Conservation (phyloP, 2,113 vertebrate genomes). For the Mirza zaza region DNA sequence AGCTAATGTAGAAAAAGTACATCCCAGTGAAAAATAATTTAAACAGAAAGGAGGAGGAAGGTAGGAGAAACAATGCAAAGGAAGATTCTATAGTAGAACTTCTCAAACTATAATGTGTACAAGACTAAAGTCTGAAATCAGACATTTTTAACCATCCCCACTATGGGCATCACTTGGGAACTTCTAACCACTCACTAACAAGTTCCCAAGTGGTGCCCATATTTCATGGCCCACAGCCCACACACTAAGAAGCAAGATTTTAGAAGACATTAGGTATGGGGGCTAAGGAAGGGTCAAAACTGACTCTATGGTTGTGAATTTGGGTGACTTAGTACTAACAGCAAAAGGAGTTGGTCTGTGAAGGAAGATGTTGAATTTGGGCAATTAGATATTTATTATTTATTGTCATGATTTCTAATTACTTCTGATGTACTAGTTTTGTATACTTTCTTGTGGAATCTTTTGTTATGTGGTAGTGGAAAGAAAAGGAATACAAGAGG, state of each 20-base stretch:
- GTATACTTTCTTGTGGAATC: slow-evolving; percentile 1
- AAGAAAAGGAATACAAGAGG: not conserved
- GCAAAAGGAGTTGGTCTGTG: slow-evolving; percentile 27
- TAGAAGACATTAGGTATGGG: not conserved
- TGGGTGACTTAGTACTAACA: not conserved
- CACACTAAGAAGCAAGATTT: not conserved
- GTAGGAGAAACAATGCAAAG: not conserved
- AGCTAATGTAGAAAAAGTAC: not conserved
- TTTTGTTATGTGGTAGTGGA: not conserved
- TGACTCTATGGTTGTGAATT: not conserved
- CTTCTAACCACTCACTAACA: not conserved
- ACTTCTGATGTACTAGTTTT: slow-evolving; percentile 13
- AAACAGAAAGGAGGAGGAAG: not conserved
- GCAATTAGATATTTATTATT: not conserved
- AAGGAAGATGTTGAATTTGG: not conserved
- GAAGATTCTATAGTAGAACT: not conserved
- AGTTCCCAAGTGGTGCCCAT: not conserved
- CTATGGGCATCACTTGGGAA: too few species aligned
- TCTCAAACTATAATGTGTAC: slow-evolving; percentile 12
- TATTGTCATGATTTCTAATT: slow-evolving; percentile 16
- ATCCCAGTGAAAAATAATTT: slow-evolving; percentile 19
- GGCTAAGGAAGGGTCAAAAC: not conserved
- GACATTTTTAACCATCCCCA: not conserved
- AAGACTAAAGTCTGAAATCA: not conserved
- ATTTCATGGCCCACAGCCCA: not conserved